Base-by-base conservation (phyloP, 2,888 invertebrate genomes). In the Calliopum simillimum region DNA sequence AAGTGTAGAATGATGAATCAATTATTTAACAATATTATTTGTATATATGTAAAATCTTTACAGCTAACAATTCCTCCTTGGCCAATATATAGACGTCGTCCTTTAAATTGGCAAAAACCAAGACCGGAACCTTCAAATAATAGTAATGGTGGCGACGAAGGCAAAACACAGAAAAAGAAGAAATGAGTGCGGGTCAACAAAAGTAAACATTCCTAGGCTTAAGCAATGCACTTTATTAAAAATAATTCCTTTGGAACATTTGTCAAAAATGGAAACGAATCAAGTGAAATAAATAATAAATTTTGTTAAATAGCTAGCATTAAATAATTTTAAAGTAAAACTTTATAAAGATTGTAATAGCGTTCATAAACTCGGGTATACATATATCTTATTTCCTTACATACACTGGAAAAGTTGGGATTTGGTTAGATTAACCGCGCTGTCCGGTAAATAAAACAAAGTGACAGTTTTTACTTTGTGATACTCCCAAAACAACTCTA, bases 21-120 rank as follows among this genome's bases (percentile, higher is more conserved):
- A n/a, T 4, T 13, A 51, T 41, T 25, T 11, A 16, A 41, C 21
- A n/a, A n/a, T 21, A 16, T 11, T 14, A 19, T 43, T 33, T 61
- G 11, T 16, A 13, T 11, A n/a, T 49, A 1, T n/a, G 8, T 59
- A 19, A 5, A 62, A 62, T 4, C 47, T 41, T 80, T 82, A 4
- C 78, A 92, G 92, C 85, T 97, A 56, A 96, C 96, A 0, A 91
- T 98, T 79, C 97, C 97, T 33, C 97, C 97, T n/a, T 98, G 98
- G 97, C 96, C 97, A 0, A 93, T 97, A 90, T 98, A 96, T 82
- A 90, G 97, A 74, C 91, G 91, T 74, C 94, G 95, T 82, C 92
- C 97, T 2, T 87, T 98, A 5, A 92, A 92, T 74, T 98, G 98
- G 98, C 96, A 95, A 83, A 95, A 94, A 82, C 90, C 93, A 4